Evolutionary conservation across 2,113 vertebrate species (phyloP).

Genomic region (Etheostoma cragini): DNA sequence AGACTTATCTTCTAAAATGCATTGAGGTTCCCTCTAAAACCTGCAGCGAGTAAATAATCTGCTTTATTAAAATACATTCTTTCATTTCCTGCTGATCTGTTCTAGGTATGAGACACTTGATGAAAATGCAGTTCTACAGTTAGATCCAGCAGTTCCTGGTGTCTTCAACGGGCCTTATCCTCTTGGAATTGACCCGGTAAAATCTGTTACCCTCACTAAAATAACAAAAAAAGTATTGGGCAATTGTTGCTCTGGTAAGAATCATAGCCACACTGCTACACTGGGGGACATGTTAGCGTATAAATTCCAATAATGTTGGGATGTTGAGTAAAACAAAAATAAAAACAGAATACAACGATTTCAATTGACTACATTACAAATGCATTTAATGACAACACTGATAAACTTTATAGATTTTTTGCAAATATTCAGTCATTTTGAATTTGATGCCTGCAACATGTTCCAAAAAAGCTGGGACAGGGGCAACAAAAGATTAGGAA

Average conservation of each 20-base stretch:
- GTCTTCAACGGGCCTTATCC: constrained; percentile 96
- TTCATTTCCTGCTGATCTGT: neutral
- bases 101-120: constrained; percentile 85
- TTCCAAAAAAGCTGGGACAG: no score
- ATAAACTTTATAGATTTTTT: no score
- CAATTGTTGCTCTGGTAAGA: neutral
- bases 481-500: no score
- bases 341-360: no score
- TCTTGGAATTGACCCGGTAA: constrained; percentile 96
- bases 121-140: constrained; percentile 87
- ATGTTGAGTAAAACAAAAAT: no score
- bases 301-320: no score
- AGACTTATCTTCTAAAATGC: neutral
- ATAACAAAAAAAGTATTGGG: neutral
- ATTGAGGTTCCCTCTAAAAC: neutral
- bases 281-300: neutral
- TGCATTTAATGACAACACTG: no score
- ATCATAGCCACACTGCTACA: neutral
- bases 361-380: no score
- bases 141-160: constrained; percentile 90
- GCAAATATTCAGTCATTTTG: no score
- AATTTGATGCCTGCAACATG: no score
- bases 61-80: neutral
- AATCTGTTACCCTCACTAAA: constrained; percentile 14
- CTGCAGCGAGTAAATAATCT: neutral